Evolutionary conservation across 2,888 invertebrate genomes (phyloP).

Genomic region (Eristalis tenax): DNA sequence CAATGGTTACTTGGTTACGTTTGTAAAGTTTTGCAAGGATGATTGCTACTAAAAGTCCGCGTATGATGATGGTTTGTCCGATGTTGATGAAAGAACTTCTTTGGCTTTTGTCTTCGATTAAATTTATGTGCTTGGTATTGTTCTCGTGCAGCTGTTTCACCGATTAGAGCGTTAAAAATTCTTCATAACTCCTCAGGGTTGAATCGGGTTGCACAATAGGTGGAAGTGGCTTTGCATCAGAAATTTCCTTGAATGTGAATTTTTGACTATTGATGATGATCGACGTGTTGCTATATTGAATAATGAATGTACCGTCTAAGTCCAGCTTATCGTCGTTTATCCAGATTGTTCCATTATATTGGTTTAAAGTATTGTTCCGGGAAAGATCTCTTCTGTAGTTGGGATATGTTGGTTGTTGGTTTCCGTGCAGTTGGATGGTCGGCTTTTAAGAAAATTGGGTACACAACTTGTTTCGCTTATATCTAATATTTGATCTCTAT

Average conservation of each 20-base stretch:
- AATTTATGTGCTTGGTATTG: background rate
- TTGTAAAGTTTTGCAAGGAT: no score
- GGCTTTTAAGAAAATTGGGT: no score
- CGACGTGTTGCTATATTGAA: background rate
- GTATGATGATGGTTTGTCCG: no score
- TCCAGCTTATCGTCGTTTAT: no score
- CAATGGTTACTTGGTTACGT: no score
- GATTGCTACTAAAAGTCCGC: no score
- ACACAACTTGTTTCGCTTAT: no score
- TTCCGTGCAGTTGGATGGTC: slow-evolving; percentile 15
- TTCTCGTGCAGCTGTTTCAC: background rate
- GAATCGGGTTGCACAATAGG: background rate
- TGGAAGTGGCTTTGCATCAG: no score
- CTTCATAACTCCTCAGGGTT: background rate
- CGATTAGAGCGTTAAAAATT: background rate
- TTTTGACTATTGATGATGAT: background rate
- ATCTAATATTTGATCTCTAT: no score
- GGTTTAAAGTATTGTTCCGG: background rate
- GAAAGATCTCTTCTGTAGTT: slow-evolving; percentile 1
- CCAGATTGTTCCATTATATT: background rate
- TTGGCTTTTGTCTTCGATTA: background rate
- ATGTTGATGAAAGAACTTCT: background rate
- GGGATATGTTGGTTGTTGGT: slow-evolving; percentile 21
- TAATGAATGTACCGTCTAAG: no score
- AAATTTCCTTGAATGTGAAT: background rate